Evolutionary conservation across 1,140 invertebrate genomes (phyloP), one percentile per base, ranked within the genome.

Genomic region (Marisa cornuarietis): DNA sequence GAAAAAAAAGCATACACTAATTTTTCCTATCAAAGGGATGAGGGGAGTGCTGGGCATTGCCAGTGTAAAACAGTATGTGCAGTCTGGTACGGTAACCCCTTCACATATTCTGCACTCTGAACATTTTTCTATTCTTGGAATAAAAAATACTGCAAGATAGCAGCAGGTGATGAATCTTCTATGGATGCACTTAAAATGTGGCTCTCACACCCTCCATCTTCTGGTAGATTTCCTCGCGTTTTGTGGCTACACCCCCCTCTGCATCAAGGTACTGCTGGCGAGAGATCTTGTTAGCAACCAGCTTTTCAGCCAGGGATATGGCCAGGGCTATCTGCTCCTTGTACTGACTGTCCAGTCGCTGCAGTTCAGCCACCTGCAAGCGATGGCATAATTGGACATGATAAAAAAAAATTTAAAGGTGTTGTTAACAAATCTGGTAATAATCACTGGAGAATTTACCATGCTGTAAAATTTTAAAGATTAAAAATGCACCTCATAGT

Each of bases 211-310:
- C 82, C 87, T 94, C 94, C 80, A 95, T 94, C 90, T 94, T 95
- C 72, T 94, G 93, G 54, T 93, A 91, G 76, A 92, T 92, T 42
- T 95, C 94, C 76, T 94, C 93, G 83, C 93, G 94, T 87, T 95
- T 95, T 82, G 93, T 93, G 42, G 90, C 90, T 42, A 94, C 91
- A 42, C 86, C 87, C 58, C 91, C 87, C 81, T 95, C 94, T 26
- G 91, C 90, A 74, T 95, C 94, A 31, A 94, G 88, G 85, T 94
- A 95, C 79, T 93, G 92, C 68, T 92, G 92, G 79, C 94, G 93
- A 75, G 90, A 91, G 79, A 95, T 93, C 90, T 95, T 95, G 9
- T 93, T 93, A 18, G 92, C 91, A 16, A 95, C 93, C 51, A 95
- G 87, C 87, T 94, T 95, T 76, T 95, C 94, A 68, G 94, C 92